Base-by-base conservation (phyloP, 2,888 invertebrate species). In the Atethmia centrago region DNA sequence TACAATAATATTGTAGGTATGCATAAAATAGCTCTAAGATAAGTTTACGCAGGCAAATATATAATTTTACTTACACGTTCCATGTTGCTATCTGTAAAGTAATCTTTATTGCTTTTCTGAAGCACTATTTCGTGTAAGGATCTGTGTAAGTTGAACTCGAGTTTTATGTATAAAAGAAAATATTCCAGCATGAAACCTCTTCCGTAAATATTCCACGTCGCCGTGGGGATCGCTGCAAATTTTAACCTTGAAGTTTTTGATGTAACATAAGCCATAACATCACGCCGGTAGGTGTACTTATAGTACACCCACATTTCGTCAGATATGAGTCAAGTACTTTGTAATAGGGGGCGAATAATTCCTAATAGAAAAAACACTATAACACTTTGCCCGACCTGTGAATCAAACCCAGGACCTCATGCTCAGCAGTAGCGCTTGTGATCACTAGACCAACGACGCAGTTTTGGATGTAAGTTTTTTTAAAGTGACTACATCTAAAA, bases 51-150 rank as follows among this genome's bases (percentile, higher is more conserved):
- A 40, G 56, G 79, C n/a, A 74, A 74, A 83, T 66, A 68, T 79
- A 71, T 68, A 68, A 79, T 74, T 79, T 73, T 66, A 68, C 67
- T 61, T 58, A 58, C 74, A 65, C 68, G 74, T 83, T 79, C 36
- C 67, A 31, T 53, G 49, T 68, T 61, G 69, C 67, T 81, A 81
- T 81, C 79, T 83, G 40, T 71, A 68, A 64, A 36, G 74, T 71
- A 79, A 81, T 81, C 81, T 83, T 81, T 81, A 81, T 81, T 79
- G 71, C 61, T 71, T 62, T 81, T 61, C 68, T 64, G 79, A 82
- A 73, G 70, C 79, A 74, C 74, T 79, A 65, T 79, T 63, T 79
- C 83, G 79, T 79, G 74, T 68, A 25, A 61, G 66, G 40, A 45
- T 62, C 49, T 58, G 12, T 68, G 62, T 78, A 63, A 80, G 68